Base-by-base conservation (phyloP, 2,888 invertebrate species). In the Julus scandinavius region DNA sequence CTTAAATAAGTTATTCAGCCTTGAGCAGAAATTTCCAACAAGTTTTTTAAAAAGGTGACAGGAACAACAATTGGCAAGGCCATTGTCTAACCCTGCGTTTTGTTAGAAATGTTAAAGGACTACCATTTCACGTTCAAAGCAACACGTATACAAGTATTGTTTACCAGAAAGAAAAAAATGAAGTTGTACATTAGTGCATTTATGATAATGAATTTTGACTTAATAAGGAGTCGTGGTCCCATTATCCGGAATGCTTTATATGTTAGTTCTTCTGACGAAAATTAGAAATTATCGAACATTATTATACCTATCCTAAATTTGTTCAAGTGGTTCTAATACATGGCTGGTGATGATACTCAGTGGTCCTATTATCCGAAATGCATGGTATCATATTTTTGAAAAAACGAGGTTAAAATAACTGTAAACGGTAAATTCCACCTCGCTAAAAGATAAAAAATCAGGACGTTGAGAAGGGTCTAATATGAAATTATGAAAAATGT, bases 341-440 rank as follows among this genome's bases (percentile, higher is more conserved):
- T 7, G 45, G 7, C 45, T 29, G 54, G 13, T 54, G 54, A 54
- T 11, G 17, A 54, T 29, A 29, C 29, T 1, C 5, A 45, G 7
- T 45, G 2, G 45, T 45, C 45, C 45, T 7, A 45, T 45, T 45
- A 45, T 45, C 45, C 5, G 45, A 45, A 45, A 45, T 45, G 7
- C 7, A 45, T 45, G 7, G 7, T 5, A 45, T 45, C 6, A 29
- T 29, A 63, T 63, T 63, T 63, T 63, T 20, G 29, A 63, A 72
- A 72, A 45, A 72, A 2, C 72, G 20, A 29, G 72, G 72, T 72
- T 72, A 72, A 72, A 72, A 72, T 72, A 72, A 72, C 72, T n/a
- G 58, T n/a, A n/a, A 58, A n/a, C 58, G 20, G 72, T 72, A 72
- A 72, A 72, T 72, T 72, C n/a, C 72, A 7, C 72, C 72, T 63